phyloP scores from a whole-genome alignment of 1,140 invertebrate genomes.

The Dendroctonus ponderosae region DNA sequence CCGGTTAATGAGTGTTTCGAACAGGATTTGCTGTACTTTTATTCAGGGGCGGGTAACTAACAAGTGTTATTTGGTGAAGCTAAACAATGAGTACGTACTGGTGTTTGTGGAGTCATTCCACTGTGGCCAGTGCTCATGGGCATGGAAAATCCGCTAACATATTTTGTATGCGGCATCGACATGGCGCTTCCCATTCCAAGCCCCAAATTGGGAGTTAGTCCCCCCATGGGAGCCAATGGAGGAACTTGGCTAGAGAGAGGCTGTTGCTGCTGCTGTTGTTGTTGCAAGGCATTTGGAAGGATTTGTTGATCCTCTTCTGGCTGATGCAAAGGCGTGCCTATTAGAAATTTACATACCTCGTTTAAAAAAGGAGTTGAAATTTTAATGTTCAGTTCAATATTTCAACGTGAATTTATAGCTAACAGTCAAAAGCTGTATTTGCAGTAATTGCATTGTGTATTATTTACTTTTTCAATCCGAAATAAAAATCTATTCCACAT shows the following conservation, averaged over 20 bases:
- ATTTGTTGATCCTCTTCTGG: constrained; percentile 90
- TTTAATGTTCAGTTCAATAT: not conserved
- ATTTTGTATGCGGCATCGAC: constrained; percentile 66
- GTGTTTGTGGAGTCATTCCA: constrained; percentile 84
- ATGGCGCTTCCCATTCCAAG: constrained; percentile 57
- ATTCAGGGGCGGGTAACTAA: too few relatives aligned
- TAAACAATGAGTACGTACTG: constrained; percentile 58
- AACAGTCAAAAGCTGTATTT: too few relatives aligned
- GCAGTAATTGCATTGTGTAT: too few relatives aligned
- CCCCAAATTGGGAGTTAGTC: constrained; percentile 54
- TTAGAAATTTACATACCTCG: too few relatives aligned
- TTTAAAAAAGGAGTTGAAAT: too few relatives aligned
- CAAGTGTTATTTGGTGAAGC: too few relatives aligned
- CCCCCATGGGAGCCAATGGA: constrained; percentile 60
- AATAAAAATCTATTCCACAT: too few relatives aligned
- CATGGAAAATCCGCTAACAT: constrained; percentile 64
- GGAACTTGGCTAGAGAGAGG: constrained; percentile 51
- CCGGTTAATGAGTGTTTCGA: too few relatives aligned
- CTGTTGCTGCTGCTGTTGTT: constrained; percentile 56
- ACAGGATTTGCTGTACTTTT: too few relatives aligned
- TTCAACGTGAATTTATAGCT: too few relatives aligned
- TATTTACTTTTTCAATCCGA: too few relatives aligned
- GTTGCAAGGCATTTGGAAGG: constrained; percentile 75
- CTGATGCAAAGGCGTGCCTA: constrained; percentile 76
- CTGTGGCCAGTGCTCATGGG: constrained; percentile 59